A percentile compares a stretch with the other conserved stretches of the same genome.
Conservation (phyloP, 2,797 vertebrate species). For the Crax fasciolata region DNA sequence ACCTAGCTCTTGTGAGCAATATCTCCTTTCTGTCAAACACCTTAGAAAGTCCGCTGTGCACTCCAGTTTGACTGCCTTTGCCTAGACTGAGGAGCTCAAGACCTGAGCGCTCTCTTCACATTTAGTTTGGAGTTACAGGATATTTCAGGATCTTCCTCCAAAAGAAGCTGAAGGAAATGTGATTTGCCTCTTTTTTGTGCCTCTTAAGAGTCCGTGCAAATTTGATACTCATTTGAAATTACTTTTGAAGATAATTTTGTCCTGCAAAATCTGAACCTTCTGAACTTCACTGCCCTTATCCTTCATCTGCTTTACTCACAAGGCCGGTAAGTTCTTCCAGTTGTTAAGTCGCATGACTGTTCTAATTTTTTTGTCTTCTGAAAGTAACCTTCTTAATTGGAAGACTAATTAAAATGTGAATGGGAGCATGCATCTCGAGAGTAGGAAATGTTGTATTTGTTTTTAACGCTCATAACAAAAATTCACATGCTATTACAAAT, state of each 20-base stretch:
- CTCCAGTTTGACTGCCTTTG: background rate
- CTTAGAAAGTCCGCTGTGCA: fast-evolving
- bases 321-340: background rate
- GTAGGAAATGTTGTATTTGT: background rate
- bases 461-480: background rate
- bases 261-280: background rate
- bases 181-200: background rate
- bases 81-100: background rate
- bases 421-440: background rate
- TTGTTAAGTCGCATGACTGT: background rate
- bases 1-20: background rate
- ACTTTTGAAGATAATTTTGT: constrained; percentile 24
- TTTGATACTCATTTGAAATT: background rate
- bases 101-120: background rate
- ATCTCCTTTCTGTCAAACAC: background rate
- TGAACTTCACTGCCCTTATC: background rate
- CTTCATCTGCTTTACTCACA: background rate
- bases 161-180: background rate
- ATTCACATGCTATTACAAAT: background rate
- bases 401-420: background rate
- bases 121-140: background rate
- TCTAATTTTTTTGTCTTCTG: background rate
- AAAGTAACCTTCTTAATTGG: background rate
- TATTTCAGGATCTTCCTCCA: background rate
- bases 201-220: background rate